These are phyloP conservation scores for Panthera tigris DNA, from an alignment of 2,113 vertebrate species.

Conservation along the genomic window DNA sequence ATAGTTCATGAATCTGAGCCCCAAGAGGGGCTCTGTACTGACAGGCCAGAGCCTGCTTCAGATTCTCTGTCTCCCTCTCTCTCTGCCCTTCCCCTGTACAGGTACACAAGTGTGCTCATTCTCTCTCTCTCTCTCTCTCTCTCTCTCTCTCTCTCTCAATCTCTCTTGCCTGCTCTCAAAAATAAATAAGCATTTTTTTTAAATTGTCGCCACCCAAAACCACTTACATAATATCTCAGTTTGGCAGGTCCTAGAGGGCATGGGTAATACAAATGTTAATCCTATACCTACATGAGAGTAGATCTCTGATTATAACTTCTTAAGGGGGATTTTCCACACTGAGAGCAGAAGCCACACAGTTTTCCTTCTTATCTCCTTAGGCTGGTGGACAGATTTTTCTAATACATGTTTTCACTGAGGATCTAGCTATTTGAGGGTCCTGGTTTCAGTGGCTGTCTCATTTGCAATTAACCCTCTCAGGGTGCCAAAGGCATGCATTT, in stretches of 20 bases:
- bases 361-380: neutral
- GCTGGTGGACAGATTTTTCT: neutral
- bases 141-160: too few relatives aligned
- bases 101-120: too few relatives aligned
- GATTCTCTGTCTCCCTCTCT: too few relatives aligned
- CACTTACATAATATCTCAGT: neutral
- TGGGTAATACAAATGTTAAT: neutral
- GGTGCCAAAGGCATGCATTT: neutral
- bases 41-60: too few relatives aligned
- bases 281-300: neutral
- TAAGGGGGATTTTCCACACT: neutral
- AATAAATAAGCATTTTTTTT: too few relatives aligned
- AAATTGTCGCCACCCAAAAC: neutral
- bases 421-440: neutral
- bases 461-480: conserved; percentile 1
- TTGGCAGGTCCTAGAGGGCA: neutral
- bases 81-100: too few relatives aligned
- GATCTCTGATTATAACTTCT: neutral
- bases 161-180: too few relatives aligned
- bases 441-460: neutral
- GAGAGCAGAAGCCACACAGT: neutral
- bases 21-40: too few relatives aligned
- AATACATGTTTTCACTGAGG: neutral
- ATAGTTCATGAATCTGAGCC: too few relatives aligned
- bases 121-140: too few relatives aligned